Conservation (phyloP, 2,797 vertebrate genomes). For the Calcarius lapponicus region DNA sequence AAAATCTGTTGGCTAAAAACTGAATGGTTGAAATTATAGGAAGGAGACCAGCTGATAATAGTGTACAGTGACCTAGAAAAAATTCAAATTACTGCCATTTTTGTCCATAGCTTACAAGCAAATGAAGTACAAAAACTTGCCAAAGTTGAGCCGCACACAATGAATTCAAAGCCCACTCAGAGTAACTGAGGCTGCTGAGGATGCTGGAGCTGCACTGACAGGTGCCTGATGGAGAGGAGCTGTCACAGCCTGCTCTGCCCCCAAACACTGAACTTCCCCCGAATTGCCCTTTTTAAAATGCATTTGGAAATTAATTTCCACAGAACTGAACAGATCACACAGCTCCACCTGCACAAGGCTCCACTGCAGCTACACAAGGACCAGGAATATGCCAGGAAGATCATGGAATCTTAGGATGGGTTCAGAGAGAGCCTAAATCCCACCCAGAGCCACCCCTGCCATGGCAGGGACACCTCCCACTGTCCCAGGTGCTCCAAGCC, state of each 20-base stretch:
- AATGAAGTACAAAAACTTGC: neutral
- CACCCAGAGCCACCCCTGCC: accelerated
- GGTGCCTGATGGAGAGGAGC: neutral
- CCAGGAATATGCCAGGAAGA: accelerated
- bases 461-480: neutral
- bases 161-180: neutral
- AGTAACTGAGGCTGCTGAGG: neutral
- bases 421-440: accelerated
- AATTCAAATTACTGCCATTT: neutral
- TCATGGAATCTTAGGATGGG: neutral
- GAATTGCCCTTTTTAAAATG: neutral
- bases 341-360: neutral
- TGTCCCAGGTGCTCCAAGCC: neutral
- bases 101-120: neutral
- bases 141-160: neutral
- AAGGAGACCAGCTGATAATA: neutral
- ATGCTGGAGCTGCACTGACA: neutral
- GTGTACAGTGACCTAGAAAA: conserved; percentile 28
- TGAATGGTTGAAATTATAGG: neutral
- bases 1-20: neutral
- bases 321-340: neutral
- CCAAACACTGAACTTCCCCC: neutral
- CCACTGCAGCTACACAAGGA: neutral
- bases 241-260: neutral
- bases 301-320: no score